Conservation (phyloP, 2,113 vertebrate genomes). For the Burhinus oedicnemus region DNA sequence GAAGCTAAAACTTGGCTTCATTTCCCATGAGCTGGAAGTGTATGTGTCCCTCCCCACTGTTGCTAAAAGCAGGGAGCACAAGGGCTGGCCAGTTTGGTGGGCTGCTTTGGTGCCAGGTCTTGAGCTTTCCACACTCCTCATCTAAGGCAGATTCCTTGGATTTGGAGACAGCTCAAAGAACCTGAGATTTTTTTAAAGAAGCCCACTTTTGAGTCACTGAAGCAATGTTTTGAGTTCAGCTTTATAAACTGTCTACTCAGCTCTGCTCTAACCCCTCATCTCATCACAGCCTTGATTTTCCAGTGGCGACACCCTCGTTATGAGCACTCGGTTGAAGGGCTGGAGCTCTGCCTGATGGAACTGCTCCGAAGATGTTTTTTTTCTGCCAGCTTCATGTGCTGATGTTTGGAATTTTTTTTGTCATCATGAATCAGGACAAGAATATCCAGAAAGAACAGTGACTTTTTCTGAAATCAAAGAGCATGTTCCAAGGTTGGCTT, state of each 20-base stretch:
- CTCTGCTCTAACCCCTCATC: neutral
- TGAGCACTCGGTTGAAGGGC: neutral
- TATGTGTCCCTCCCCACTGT: neutral
- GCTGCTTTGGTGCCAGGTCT: neutral
- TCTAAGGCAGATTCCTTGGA: neutral
- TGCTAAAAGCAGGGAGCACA: neutral
- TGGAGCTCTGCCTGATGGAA: conserved; percentile 3
- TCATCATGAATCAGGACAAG: neutral
- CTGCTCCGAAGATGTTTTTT: neutral
- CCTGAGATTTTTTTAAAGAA: neutral
- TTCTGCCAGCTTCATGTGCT: neutral
- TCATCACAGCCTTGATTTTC: conserved; percentile 6
- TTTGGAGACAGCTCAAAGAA: neutral
- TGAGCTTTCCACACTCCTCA: neutral
- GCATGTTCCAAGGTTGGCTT: neutral
- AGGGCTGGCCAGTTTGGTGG: accelerated
- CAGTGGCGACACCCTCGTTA: neutral
- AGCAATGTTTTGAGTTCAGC: neutral
- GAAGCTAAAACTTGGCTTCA: neutral
- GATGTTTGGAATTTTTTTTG: neutral
- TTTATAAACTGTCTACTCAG: neutral
- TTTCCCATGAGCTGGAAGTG: neutral
- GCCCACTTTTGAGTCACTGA: neutral
- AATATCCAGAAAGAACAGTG: neutral
- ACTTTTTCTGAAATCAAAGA: neutral